Conservation (phyloP, 64 coral and sea anemone genomes). For the Dendronephthya gigantea region DNA sequence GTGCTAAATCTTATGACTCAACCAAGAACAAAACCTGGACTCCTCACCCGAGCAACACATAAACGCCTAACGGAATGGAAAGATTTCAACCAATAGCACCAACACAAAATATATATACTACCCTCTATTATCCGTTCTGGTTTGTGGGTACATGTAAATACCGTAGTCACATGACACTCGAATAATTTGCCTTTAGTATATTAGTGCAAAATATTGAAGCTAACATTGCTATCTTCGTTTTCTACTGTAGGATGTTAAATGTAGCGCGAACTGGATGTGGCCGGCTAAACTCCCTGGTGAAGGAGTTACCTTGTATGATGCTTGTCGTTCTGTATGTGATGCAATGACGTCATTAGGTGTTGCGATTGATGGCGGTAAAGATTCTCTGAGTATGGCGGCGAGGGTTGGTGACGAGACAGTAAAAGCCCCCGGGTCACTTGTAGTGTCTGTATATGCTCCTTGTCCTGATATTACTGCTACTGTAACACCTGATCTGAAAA, state of each 20-base stretch:
- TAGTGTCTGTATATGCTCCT: constrained; percentile 78
- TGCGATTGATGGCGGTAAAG: constrained; percentile 91
- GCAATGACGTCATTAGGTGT: constrained; percentile 73
- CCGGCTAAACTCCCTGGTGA: constrained; percentile 78
- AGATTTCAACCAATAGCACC: too few relatives aligned
- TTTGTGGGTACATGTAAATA: too few relatives aligned
- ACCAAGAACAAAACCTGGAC: too few relatives aligned
- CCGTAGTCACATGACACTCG: too few relatives aligned
- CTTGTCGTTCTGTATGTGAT: constrained; percentile 72
- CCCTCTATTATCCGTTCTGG: too few relatives aligned
- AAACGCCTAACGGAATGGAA: too few relatives aligned
- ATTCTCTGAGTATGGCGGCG: constrained; percentile 97
- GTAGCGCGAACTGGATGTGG: constrained; percentile 99
- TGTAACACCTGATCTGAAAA: constrained; percentile 92
- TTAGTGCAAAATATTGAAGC: background rate
- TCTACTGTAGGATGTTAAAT: constrained; percentile 74
- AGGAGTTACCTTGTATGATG: constrained; percentile 72
- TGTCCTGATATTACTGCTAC: constrained; percentile 72
- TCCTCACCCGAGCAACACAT: too few relatives aligned
- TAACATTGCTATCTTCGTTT: background rate
- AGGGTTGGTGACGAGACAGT: constrained; percentile 65
- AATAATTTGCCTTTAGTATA: too few relatives aligned
- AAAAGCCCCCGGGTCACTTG: constrained; percentile 74
- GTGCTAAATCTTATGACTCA: too few relatives aligned
- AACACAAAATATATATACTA: too few relatives aligned